phyloP scores from a whole-genome alignment of 2,888 invertebrate genomes.

The Calameuta idolon region DNA sequence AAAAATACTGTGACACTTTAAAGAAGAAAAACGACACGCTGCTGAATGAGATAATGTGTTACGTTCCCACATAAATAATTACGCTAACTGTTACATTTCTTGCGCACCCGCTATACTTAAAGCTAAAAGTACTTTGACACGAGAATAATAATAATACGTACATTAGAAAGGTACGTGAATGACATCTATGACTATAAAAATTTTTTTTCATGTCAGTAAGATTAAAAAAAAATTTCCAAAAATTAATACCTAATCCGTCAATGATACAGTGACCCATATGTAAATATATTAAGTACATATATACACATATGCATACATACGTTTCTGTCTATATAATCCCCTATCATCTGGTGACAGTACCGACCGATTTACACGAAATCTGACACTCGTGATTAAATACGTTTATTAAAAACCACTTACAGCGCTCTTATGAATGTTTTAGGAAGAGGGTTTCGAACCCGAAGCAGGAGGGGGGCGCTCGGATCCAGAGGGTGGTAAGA shows the following conservation, averaged over 20 bases:
- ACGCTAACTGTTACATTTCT: slow-evolving; percentile 46
- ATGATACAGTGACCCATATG: not conserved
- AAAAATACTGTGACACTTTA: not conserved
- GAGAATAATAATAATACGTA: not conserved
- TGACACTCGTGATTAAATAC: slow-evolving; percentile 60
- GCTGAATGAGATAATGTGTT: slow-evolving; percentile 38
- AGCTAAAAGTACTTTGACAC: not conserved
- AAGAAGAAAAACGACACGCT: slow-evolving; percentile 29
- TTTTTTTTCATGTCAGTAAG: not conserved
- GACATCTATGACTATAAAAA: not conserved
- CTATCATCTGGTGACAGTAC: slow-evolving; percentile 36
- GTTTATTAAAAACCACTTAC: slow-evolving; percentile 63
- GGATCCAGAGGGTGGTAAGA: slow-evolving; percentile 45
- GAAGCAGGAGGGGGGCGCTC: slow-evolving; percentile 31
- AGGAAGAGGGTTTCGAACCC: slow-evolving; percentile 36
- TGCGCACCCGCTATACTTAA: not conserved
- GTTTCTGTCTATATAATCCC: slow-evolving; percentile 22
- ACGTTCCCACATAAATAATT: slow-evolving; percentile 51
- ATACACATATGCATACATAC: not conserved
- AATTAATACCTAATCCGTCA: not conserved
- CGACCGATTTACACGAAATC: slow-evolving; percentile 52
- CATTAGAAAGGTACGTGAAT: not conserved
- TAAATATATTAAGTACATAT: not conserved
- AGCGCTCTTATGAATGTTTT: slow-evolving; percentile 57
- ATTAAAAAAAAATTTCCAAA: not conserved